A percentile compares a stretch with the other conserved stretches of the same genome.
These are phyloP conservation scores for Alviniconcha marisindica DNA, from an alignment of 1,140 invertebrate species.

Conservation along the genomic window DNA sequence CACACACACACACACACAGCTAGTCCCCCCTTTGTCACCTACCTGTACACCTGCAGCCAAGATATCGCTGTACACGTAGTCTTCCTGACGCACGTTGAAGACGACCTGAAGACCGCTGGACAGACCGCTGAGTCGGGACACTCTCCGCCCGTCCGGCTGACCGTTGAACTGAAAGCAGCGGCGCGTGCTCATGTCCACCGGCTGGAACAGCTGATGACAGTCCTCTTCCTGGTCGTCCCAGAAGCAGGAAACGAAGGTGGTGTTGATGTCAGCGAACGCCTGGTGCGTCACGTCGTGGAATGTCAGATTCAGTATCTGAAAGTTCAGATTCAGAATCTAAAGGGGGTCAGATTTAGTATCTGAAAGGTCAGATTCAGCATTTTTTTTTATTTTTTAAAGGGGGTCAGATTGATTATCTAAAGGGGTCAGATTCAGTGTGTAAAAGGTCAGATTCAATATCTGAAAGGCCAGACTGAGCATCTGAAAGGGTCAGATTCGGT, in stretches of 20 bases:
- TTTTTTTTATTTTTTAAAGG: background rate
- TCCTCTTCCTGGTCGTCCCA: conserved; percentile 14
- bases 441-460: too few species aligned
- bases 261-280: background rate
- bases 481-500: too few species aligned
- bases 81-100: background rate
- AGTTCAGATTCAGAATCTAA: background rate
- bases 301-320: background rate
- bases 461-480: too few species aligned
- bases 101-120: conserved; percentile 19
- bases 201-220: background rate
- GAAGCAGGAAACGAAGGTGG: background rate
- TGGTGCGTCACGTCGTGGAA: background rate
- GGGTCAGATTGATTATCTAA: background rate
- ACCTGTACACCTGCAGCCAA: background rate
- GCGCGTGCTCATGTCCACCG: background rate
- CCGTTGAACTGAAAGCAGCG: conserved; percentile 35
- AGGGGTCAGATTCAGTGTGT: too few species aligned
- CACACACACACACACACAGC: too few species aligned
- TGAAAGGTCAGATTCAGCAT: background rate
- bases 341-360: background rate
- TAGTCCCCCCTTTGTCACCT: too few species aligned
- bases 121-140: background rate
- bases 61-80: background rate
- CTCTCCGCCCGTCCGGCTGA: background rate